Conservation (phyloP, 2,888 invertebrate genomes). For the Yponomeuta sedellus region DNA sequence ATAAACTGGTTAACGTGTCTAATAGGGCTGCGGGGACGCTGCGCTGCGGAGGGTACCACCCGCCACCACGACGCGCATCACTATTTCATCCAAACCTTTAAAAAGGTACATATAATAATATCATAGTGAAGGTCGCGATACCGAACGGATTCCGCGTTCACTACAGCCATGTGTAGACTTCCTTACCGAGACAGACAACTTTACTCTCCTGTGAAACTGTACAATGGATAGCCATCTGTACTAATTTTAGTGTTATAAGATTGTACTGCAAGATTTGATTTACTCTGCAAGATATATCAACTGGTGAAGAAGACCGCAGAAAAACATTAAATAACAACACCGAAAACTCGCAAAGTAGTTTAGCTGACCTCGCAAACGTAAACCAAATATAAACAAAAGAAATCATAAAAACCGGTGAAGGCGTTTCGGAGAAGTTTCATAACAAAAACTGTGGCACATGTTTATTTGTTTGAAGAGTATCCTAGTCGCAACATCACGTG, state of each 20-base stretch:
- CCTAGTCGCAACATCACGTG: no score
- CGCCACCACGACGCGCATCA: neutral
- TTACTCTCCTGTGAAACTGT: neutral
- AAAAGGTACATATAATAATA: slow-evolving; percentile 2
- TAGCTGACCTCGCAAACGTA: no score
- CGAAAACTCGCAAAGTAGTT: no score
- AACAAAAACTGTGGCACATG: no score
- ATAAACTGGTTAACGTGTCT: slow-evolving; percentile 30
- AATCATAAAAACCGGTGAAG: no score
- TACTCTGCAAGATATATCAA: neutral
- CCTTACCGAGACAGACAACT: neutral
- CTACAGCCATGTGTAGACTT: neutral
- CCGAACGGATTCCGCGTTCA: neutral
- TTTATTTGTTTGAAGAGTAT: no score
- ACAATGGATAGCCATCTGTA: no score
- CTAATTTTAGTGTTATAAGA: neutral
- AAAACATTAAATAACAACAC: no score
- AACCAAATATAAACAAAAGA: no score
- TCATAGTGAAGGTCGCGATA: neutral
- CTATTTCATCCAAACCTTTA: neutral
- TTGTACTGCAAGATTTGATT: neutral
- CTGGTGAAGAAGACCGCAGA: no score
- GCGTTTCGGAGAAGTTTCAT: no score
- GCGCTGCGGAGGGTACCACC: slow-evolving; percentile 25
- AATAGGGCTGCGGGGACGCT: slow-evolving; percentile 49